Conservation (phyloP, 2,888 invertebrate genomes). For the Sceliomorpha sp. region DNA sequence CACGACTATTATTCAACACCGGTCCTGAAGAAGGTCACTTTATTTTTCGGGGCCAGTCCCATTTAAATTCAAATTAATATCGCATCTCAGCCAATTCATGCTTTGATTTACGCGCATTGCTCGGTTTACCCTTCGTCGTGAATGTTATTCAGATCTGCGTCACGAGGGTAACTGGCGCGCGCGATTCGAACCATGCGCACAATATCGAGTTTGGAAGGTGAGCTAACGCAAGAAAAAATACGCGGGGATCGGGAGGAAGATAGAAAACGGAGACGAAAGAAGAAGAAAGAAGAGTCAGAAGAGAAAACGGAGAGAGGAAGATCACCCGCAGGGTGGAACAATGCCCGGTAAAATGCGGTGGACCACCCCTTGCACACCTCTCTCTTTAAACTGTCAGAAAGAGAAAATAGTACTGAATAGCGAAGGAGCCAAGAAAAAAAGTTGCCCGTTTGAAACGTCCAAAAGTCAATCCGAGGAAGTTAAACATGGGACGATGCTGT, state of each 20-base stretch:
- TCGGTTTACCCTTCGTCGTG: conserved; percentile 32
- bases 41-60: conserved; percentile 64
- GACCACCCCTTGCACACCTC: conserved; percentile 75
- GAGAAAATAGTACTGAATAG: conserved; percentile 33
- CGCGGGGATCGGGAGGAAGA: conserved; percentile 18
- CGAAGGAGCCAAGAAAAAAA: conserved; percentile 22
- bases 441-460: conserved; percentile 48
- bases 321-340: conserved; percentile 77
- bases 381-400: conserved; percentile 61
- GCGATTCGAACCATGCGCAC: conserved; percentile 10
- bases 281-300: conserved; percentile 54
- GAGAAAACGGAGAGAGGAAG: conserved; percentile 66
- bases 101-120: conserved; percentile 63
- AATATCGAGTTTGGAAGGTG: conserved; percentile 3
- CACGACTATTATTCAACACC: conserved; percentile 59
- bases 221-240: conserved; percentile 40
- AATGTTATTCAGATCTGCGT: conserved; percentile 38
- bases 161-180: conserved; percentile 34
- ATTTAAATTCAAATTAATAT: conserved; percentile 66
- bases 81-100: conserved; percentile 46
- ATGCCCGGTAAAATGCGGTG: conserved; percentile 74
- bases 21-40: conserved; percentile 59
- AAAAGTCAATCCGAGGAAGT: conserved; percentile 71
- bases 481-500: conserved; percentile 69
- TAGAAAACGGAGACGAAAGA: conserved; percentile 40